Percentiles rank a stretch among this genome's conserved stretches.
Conservation (phyloP, 1,140 invertebrate genomes). For the Condylostylus longicornis region DNA sequence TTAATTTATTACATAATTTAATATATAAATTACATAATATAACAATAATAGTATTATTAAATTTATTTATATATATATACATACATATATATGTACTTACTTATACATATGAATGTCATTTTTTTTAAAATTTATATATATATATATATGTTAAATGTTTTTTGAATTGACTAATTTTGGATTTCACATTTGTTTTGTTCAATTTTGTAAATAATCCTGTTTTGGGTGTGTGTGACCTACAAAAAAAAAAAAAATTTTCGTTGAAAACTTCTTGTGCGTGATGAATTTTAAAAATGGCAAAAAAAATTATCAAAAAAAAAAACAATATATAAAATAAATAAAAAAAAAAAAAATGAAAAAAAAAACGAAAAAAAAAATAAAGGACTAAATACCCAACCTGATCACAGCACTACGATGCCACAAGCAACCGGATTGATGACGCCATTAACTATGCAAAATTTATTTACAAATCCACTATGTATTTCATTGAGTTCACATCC, state of each 20-base stretch:
- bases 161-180: background rate
- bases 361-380: constrained; percentile 24
- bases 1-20: no score
- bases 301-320: constrained; percentile 14
- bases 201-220: constrained; percentile 32
- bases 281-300: constrained; percentile 10
- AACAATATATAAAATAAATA: constrained; percentile 16
- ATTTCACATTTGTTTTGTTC: constrained; percentile 6
- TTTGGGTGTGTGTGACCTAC: constrained; percentile 33
- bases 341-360: constrained; percentile 8
- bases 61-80: constrained; percentile 1
- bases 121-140: background rate
- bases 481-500: constrained; percentile 13
- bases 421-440: no score
- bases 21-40: no score
- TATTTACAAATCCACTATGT: no score
- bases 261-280: constrained; percentile 34
- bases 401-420: constrained; percentile 23
- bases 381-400: constrained; percentile 33
- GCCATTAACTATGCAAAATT: no score
- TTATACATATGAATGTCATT: no score
- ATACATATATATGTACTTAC: no score
- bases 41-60: no score
- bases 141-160: constrained; percentile 1
- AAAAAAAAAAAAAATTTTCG: constrained; percentile 30